These are phyloP conservation scores for Paedocypris sp. DNA, from an alignment of 2,113 vertebrate species.

Conservation along the genomic window DNA sequence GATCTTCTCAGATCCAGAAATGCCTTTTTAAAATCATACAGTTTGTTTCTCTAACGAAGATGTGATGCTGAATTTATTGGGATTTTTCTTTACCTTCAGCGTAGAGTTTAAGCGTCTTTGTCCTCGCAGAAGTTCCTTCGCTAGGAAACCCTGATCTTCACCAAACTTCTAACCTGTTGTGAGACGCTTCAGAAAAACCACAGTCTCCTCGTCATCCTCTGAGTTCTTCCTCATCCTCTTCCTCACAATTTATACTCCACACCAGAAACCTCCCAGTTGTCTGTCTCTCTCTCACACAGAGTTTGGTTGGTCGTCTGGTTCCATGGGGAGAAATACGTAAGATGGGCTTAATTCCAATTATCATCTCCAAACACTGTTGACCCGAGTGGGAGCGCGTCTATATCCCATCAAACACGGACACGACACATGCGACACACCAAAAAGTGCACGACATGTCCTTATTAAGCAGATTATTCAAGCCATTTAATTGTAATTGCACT, in stretches of 20 bases:
- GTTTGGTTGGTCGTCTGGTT: conserved; percentile 26
- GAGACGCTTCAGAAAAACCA: not conserved
- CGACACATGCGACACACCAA: not conserved
- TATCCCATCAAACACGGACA: not conserved
- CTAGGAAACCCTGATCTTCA: not conserved
- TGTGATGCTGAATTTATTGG: not conserved
- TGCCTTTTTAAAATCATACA: too few relatives aligned
- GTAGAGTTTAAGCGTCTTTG: not conserved
- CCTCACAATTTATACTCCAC: conserved; percentile 23
- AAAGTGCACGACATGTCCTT: too few relatives aligned
- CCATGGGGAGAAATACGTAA: conserved; percentile 16
- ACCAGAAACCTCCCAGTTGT: not conserved
- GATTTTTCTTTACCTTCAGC: too few relatives aligned
- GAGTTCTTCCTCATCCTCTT: conserved; percentile 9
- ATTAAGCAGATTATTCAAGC: too few relatives aligned
- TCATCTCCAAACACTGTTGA: conserved; percentile 50
- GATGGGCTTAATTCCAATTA: conserved; percentile 48
- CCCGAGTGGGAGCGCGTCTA: not conserved
- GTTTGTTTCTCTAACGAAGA: not conserved
- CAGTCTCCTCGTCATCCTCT: not conserved
- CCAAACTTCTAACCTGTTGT: not conserved
- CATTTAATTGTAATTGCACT: too few relatives aligned
- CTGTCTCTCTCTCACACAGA: conserved; percentile 1
- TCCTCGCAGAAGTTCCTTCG: not conserved
- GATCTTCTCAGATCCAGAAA: too few relatives aligned